These are phyloP conservation scores for Drosophila busckii DNA, from an alignment of 1,140 invertebrate genomes.

Conservation along the genomic window DNA sequence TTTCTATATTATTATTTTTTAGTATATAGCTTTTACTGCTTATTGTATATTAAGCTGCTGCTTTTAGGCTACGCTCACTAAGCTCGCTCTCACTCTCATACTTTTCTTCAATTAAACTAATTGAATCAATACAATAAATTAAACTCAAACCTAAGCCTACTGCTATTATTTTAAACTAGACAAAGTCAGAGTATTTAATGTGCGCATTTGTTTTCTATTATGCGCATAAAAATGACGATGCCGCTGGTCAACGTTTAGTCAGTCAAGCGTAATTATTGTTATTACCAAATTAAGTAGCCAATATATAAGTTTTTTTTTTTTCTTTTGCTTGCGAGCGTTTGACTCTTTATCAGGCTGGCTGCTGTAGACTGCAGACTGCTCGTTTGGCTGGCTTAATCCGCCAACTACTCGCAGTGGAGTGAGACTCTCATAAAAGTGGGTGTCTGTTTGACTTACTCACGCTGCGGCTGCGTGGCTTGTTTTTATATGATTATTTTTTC, in stretches of 20 bases:
- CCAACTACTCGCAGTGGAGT: constrained; percentile 46
- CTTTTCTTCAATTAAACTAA: no score
- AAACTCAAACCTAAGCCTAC: no score
- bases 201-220: constrained; percentile 9
- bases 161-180: no score
- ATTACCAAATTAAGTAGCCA: constrained; percentile 76
- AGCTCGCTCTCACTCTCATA: no score
- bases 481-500: no score
- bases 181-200: constrained; percentile 60
- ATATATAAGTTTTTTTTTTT: constrained; percentile 66
- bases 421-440: constrained; percentile 44
- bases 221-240: constrained; percentile 21
- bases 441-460: constrained; percentile 49
- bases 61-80: no score
- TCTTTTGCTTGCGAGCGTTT: constrained; percentile 2
- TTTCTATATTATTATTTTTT: no score
- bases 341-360: constrained; percentile 52
- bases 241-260: constrained; percentile 68
- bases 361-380: constrained; percentile 24
- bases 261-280: constrained; percentile 75
- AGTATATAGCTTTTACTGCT: no score
- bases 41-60: no score
- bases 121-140: no score
- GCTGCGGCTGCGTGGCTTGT: constrained; percentile 33
- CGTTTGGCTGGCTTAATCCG: constrained; percentile 44